Evolutionary conservation across 2,797 vertebrate species (phyloP), one percentile per base, ranked within the genome.

Genomic region (Thaleichthys pacificus): DNA sequence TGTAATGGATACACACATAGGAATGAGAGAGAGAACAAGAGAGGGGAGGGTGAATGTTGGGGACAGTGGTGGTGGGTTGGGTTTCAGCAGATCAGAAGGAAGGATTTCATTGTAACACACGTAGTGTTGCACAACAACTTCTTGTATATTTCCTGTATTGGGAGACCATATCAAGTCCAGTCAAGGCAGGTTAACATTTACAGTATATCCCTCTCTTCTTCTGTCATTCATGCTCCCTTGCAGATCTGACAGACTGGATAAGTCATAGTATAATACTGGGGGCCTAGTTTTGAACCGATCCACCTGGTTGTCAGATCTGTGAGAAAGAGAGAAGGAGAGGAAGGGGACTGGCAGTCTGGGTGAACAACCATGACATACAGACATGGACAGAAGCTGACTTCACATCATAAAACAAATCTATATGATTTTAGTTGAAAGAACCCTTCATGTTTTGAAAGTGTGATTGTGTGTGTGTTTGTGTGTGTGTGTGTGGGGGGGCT

Each of bases 1-100:
- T 99, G 96, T 86, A 96, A 96, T 89, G 95, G 89, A 95, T 56
- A 17, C 51, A 56, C 51, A 56, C 19, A 56, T 2, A 56, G 51
- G 19, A 56, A 17, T 26, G 58, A 61, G 5, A 60, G 57, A 60
- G 19, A 61, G 58, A 61, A 4, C 19, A 9, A 61, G 58, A 61
- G 9, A 61, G 11, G 21, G 22, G 21, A 12, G 21, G 24, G 9
- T 14, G 21, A 11, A 61, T 49, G 66, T 42, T 51, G 30, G 65
- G 68, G 3, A 47, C 51, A 49, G 66, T 38, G 12, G 35, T 42
- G 63, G 30, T 30, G 11, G 38, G 24, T 70, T 24, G 64, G 69
- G 61, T 71, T 63, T 72, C 58, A 61, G 74, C 32, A 73, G 5
- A 66, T 69, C 71, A 47, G 42, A 68, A n/a, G 17, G 14, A 17